Evolutionary conservation across 2,113 vertebrate genomes (phyloP), one percentile per base, ranked within the genome.

Genomic region (Burhinus bistriatus): DNA sequence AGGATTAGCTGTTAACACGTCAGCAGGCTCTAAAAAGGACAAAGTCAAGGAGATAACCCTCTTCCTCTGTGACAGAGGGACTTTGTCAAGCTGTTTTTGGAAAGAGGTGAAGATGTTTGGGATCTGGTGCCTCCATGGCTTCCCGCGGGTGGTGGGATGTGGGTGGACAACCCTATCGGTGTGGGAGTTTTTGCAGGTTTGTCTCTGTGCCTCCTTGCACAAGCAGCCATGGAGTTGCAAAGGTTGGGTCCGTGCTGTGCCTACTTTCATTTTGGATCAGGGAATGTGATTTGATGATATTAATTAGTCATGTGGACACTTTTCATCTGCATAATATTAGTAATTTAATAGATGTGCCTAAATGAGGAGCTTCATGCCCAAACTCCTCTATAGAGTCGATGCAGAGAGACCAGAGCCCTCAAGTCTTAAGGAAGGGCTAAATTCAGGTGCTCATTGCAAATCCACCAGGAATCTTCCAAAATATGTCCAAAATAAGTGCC

Each of bases 141-240:
- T 57, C 34, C 6, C 3, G 8, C 0, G 3, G 22, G 44, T 0
- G 1, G 34, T 30, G 44, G 27, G 76, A 25, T 11, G 38, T 4
- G 38, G 44, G 38, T 9, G 62, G 49, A 15, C 9, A 9, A 21
- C 20, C 17, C 17, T 6, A 7, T 0, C 0, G 3, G 15, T 1
- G 21, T 2, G 54, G 89, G 72, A 17, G 6, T 62, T 14, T n/a
- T 25, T 11, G 58, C 9, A 7, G 20, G 19, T 49, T 59, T 58
- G 44, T 42, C 11, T 49, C 57, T 0, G 29, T 0, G 29, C 19
- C 44, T 21, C n/a, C 54, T 47, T 2, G n/a, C 42, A 4, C 7
- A 6, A 32, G 8, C 16, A 16, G 59, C 68, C 0, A 1, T 3
- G 65, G 57, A 16, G 0, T 14, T 8, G 55, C 20, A 9, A 12